Percentiles rank a stretch among this genome's conserved stretches.
Evolutionary conservation across 2,797 vertebrate species (phyloP).

Genomic region (Enteromius argenteus): DNA sequence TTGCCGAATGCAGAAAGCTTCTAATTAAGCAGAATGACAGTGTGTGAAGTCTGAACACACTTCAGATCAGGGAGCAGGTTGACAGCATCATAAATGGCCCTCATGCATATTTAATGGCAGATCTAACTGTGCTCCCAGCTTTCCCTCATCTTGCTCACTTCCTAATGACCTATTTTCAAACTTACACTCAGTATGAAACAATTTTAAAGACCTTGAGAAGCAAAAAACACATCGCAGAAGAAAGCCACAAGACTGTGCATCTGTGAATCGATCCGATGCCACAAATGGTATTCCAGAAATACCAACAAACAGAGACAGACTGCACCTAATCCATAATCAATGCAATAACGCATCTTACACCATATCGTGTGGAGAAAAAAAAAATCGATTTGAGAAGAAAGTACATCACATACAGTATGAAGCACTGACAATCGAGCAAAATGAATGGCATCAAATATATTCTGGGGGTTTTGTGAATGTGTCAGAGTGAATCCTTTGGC

Average conservation of each 20-base stretch:
- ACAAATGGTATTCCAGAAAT: conserved; percentile 17
- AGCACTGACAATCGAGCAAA: background rate
- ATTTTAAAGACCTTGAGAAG: conserved; percentile 34
- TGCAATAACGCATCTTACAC: background rate
- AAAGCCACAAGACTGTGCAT: conserved; percentile 53
- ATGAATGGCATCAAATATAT: conserved; percentile 25
- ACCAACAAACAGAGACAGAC: conserved; percentile 1
- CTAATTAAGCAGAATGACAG: conserved; percentile 19
- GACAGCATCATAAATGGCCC: conserved; percentile 64
- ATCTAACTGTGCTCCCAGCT: conserved; percentile 70
- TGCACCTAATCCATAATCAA: background rate
- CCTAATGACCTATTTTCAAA: conserved; percentile 81
- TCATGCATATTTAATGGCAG: conserved; percentile 75
- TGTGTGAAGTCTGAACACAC: conserved; percentile 35
- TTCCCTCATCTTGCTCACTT: conserved; percentile 67
- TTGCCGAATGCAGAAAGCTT: conserved; percentile 9
- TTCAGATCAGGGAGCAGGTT: conserved; percentile 60
- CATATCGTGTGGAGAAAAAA: conserved; percentile 50
- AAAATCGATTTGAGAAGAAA: conserved; percentile 22
- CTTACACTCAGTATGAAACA: conserved; percentile 62
- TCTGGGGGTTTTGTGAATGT: conserved; percentile 57
- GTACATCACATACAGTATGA: background rate
- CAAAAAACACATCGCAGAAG: conserved; percentile 66
- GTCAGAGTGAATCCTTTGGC: conserved; percentile 61
- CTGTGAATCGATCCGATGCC: background rate